A percentile compares a stretch with the other conserved stretches of the same genome.
These are phyloP conservation scores for Metopia argyrocephala DNA, from an alignment of 2,888 invertebrate genomes.

Conservation along the genomic window DNA sequence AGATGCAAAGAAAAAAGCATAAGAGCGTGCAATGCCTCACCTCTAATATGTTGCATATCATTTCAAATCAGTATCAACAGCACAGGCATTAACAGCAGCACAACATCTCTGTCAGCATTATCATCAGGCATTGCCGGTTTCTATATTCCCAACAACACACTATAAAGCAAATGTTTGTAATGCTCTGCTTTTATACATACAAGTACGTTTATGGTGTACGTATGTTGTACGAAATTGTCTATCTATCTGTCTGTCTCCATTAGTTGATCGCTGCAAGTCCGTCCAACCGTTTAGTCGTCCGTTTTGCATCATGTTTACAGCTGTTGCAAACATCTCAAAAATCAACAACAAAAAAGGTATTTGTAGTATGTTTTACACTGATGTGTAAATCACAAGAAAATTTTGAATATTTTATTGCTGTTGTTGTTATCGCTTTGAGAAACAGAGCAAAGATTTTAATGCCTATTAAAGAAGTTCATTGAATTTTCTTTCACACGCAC, in stretches of 20 bases:
- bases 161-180: constrained; percentile 40
- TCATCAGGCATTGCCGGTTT: not conserved
- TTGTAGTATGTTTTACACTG: not conserved
- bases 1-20: no score
- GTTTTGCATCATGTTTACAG: constrained; percentile 47
- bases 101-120: constrained; percentile 26
- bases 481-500: constrained; percentile 14
- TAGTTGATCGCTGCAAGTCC: not conserved
- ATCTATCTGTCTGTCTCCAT: constrained; percentile 1
- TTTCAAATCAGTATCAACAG: constrained; percentile 45
- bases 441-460: constrained; percentile 50
- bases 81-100: constrained; percentile 19
- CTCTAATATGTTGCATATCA: constrained; percentile 48
- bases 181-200: not conserved
- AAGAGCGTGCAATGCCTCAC: constrained; percentile 40
- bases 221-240: not conserved
- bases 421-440: constrained; percentile 9
- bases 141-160: not conserved
- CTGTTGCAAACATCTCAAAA: constrained; percentile 62
- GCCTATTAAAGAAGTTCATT: constrained; percentile 41
- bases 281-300: not conserved
- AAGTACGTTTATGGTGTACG: not conserved
- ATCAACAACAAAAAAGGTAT: constrained; percentile 24
- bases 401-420: not conserved
- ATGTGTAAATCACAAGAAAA: constrained; percentile 4